Evolutionary conservation across 2,797 vertebrate genomes (phyloP).

Genomic region (Aldrovandia affinis): DNA sequence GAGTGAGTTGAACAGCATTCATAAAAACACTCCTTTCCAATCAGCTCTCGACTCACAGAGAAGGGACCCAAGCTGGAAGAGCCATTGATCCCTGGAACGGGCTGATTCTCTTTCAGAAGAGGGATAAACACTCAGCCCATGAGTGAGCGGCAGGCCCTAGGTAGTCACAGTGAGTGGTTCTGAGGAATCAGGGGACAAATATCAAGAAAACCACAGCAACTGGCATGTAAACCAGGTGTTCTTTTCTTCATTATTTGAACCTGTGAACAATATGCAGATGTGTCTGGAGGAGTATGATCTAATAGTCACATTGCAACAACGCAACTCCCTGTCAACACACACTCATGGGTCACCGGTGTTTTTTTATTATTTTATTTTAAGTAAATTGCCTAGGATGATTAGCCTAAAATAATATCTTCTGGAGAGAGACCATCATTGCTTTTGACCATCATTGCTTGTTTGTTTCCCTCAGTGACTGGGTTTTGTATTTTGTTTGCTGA

Average conservation of each 20-base stretch:
- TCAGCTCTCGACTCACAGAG: slow-evolving; percentile 64
- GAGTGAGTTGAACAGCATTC: slow-evolving; percentile 61
- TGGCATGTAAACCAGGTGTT: slow-evolving; percentile 60
- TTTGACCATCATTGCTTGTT: too few species aligned
- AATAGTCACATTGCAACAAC: slow-evolving; percentile 38
- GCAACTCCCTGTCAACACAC: neutral
- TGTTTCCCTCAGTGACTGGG: slow-evolving; percentile 37
- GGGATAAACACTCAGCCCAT: slow-evolving; percentile 73
- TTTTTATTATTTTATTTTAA: slow-evolving; percentile 50
- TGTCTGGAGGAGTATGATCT: slow-evolving; percentile 44
- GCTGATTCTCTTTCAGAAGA: slow-evolving; percentile 74
- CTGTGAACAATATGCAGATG: slow-evolving; percentile 27
- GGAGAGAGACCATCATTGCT: neutral
- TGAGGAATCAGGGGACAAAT: slow-evolving; percentile 56
- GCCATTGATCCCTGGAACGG: slow-evolving; percentile 74
- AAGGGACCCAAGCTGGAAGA: slow-evolving; percentile 76
- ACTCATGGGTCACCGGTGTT: slow-evolving; percentile 33
- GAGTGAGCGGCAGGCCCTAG: slow-evolving; percentile 62
- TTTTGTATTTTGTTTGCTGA: slow-evolving; percentile 66
- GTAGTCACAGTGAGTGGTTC: slow-evolving; percentile 64
- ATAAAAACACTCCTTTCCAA: slow-evolving; percentile 66
- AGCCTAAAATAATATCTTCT: slow-evolving; percentile 42
- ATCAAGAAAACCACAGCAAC: slow-evolving; percentile 32
- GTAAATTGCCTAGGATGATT: slow-evolving; percentile 55
- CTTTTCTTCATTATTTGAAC: slow-evolving; percentile 54